Conservation (phyloP, 1,140 invertebrate genomes). For the Drosophila chauvacae region DNA sequence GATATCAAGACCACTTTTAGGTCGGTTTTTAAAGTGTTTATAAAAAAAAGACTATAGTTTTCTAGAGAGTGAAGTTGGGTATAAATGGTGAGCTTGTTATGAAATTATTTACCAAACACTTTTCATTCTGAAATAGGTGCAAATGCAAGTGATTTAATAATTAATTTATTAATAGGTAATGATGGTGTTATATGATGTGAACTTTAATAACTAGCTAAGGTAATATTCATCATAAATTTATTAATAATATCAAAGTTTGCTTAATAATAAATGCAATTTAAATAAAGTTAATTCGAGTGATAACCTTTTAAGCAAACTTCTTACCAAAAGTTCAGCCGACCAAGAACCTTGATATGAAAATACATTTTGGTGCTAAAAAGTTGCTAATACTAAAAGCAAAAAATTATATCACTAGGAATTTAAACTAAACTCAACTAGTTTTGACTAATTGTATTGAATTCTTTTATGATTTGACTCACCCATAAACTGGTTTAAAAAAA, state of each 20-base stretch:
- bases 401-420: no score
- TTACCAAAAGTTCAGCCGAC: neutral
- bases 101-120: neutral
- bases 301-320: neutral
- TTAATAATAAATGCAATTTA: neutral
- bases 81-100: neutral
- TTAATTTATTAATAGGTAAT: no score
- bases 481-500: neutral
- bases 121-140: no score
- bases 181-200: no score
- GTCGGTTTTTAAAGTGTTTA: neutral
- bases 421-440: neutral
- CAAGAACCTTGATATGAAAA: slow-evolving; percentile 12
- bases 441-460: neutral
- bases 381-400: no score
- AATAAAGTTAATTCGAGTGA: neutral
- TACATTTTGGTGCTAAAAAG: neutral
- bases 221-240: neutral
- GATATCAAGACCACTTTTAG: neutral
- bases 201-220: no score
- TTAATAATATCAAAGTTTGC: neutral
- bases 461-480: no score
- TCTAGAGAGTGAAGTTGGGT: neutral
- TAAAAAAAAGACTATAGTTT: neutral
- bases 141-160: neutral